A percentile compares a stretch with the other conserved stretches of the same genome.
Evolutionary conservation across 2,888 invertebrate genomes (phyloP).

Genomic region (Cataglyphis rosenhaueri): DNA sequence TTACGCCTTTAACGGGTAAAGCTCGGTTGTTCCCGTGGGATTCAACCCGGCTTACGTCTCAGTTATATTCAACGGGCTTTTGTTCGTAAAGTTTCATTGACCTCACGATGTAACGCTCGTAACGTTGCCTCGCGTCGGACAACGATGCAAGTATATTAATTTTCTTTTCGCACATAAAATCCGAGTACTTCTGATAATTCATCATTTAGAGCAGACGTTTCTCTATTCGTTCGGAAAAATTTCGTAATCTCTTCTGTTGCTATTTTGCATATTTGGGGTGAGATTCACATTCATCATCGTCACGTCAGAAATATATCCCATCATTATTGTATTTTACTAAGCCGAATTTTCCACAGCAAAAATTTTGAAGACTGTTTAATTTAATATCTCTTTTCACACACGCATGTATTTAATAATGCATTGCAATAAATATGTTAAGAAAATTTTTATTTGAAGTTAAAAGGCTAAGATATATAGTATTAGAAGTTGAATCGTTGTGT

Average conservation of each 20-base stretch:
- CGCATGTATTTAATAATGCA: not conserved
- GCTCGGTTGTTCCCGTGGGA: slow-evolving; percentile 24
- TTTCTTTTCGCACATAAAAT: slow-evolving; percentile 8
- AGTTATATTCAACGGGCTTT: slow-evolving; percentile 41
- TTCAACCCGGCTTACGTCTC: slow-evolving; percentile 12
- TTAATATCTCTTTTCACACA: not conserved
- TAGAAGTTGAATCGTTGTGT: not conserved
- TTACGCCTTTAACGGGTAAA: slow-evolving; percentile 26
- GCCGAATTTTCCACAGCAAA: not conserved
- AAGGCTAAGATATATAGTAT: not conserved
- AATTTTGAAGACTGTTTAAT: not conserved
- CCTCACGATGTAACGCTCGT: slow-evolving; percentile 2
- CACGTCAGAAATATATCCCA: slow-evolving; percentile 11
- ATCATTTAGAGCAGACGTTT: slow-evolving; percentile 43
- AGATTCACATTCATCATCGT: slow-evolving; percentile 39
- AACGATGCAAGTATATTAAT: slow-evolving; percentile 39
- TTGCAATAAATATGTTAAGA: not conserved
- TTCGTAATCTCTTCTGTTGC: not conserved
- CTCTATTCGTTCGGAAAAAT: slow-evolving; percentile 27
- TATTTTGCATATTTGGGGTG: not conserved
- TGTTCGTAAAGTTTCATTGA: slow-evolving; percentile 44
- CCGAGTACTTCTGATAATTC: slow-evolving; percentile 30
- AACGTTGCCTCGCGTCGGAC: slow-evolving; percentile 17
- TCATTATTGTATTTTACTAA: not conserved
- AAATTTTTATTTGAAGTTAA: not conserved